phyloP scores from a whole-genome alignment of 1,140 invertebrate species.

The Hylaeus volcanicus region DNA sequence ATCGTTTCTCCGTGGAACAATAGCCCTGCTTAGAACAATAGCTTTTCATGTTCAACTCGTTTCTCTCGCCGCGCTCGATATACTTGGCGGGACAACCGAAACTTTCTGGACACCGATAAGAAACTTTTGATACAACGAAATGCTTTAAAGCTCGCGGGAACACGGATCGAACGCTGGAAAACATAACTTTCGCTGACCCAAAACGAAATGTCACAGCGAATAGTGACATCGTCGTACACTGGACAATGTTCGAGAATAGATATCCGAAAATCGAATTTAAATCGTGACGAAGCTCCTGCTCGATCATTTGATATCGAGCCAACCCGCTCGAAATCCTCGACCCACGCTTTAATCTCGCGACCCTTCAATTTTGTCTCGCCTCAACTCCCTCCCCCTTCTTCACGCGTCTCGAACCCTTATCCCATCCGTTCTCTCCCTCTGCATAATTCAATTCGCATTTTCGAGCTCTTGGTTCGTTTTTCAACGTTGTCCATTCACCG shows the following conservation, averaged over 20 bases:
- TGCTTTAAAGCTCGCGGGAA: neutral
- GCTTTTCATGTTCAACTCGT: neutral
- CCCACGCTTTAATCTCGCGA: slow-evolving; percentile 17
- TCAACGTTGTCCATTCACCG: neutral
- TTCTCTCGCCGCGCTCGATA: too few relatives aligned
- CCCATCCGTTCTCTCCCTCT: neutral
- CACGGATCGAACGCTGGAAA: neutral
- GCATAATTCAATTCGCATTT: slow-evolving; percentile 15
- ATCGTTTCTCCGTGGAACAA: neutral
- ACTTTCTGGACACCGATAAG: neutral
- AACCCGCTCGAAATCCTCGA: slow-evolving; percentile 4
- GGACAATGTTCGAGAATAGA: too few relatives aligned
- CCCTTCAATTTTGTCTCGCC: neutral
- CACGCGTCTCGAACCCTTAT: neutral
- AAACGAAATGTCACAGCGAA: neutral
- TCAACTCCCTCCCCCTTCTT: neutral
- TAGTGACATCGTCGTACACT: too few relatives aligned
- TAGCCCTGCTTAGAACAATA: slow-evolving; percentile 5
- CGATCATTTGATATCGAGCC: neutral
- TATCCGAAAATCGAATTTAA: too few relatives aligned
- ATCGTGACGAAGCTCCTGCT: too few relatives aligned
- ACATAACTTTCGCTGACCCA: neutral
- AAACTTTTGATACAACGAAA: neutral
- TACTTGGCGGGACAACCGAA: too few relatives aligned
- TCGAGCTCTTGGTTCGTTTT: neutral